Evolutionary conservation across 2,888 invertebrate genomes (phyloP), one percentile per base, ranked within the genome.

Genomic region (Pachycephus smyrnensis): DNA sequence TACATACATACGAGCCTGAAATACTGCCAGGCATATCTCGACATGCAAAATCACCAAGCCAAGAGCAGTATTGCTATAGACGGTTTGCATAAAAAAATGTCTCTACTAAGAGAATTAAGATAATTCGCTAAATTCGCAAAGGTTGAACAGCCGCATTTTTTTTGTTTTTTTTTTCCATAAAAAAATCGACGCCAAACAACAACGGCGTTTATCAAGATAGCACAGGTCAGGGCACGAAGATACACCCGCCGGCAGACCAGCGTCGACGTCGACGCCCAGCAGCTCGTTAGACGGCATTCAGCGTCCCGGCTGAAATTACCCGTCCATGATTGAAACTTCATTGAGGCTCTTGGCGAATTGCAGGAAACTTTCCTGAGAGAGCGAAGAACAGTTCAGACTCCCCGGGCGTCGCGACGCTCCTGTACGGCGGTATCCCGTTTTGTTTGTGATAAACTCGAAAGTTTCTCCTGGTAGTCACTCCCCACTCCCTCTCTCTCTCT

Each of bases 311-410:
- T 81, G 75, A 82, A 85, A 86, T 82, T 83, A 84, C 82, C 81
- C 78, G 73, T 55, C 73, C 55, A 73, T 81, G 81, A 84, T 85
- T 81, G 82, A 82, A 86, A 84, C 82, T 84, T 82, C 78, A 84
- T 83, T 80, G 81, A 82, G 83, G 82, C 76, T 80, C 74, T 75
- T 71, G 75, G 78, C 77, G 77, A 82, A 79, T 83, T 78, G 76
- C 80, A 76, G 75, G 75, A 80, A 83, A 83, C 80, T 80, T 80
- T 78, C 73, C 68, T 76, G 35, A 75, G 35, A 75, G 23, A 23
- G 23, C 40, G 23, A 55, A 55, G 40, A 55, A 55, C 4, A 55
- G 40, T 23, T 55, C 40, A 23, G 40, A 55, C 40, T 55, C 15
- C 40, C 40, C 23, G 6, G 40, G 4, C 40, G 9, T 9, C 23